Evolutionary conservation across 2,888 invertebrate genomes (phyloP).

Genomic region (Agrochola litura): DNA sequence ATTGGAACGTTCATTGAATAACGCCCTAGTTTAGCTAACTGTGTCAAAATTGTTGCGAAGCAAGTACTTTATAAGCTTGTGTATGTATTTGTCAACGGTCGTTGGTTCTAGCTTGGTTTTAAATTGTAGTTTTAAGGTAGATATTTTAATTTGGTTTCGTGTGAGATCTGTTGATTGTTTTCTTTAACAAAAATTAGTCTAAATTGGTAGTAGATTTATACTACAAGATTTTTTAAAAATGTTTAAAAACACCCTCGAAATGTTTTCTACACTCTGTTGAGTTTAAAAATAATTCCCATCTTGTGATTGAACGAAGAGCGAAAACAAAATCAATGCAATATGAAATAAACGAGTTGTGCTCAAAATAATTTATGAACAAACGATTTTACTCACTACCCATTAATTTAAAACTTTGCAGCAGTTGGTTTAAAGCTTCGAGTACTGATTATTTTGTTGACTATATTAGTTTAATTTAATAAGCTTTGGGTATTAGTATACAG

Average conservation of each 20-base stretch:
- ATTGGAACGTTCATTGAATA: slow-evolving; percentile 46
- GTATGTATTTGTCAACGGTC: slow-evolving; percentile 16
- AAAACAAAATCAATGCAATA: slow-evolving; percentile 2
- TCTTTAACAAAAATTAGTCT: neutral
- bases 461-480: slow-evolving; percentile 2
- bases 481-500: neutral
- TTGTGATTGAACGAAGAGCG: neutral
- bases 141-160: slow-evolving; percentile 8
- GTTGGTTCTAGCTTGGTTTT: neutral
- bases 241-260: neutral
- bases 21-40: slow-evolving; percentile 41
- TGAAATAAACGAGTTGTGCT: slow-evolving; percentile 8
- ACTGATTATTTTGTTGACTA: slow-evolving; percentile 13
- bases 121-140: neutral
- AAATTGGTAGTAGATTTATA: neutral
- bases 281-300: neutral
- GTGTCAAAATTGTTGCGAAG: slow-evolving; percentile 38
- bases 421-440: slow-evolving; percentile 8
- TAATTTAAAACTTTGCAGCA: slow-evolving; percentile 12
- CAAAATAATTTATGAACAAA: slow-evolving; percentile 2
- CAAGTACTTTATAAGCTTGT: neutral
- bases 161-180: neutral
- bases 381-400: neutral
- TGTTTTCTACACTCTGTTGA: neutral
- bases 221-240: neutral